Conservation (phyloP, 2,888 invertebrate genomes). For the Troilus luridus region DNA sequence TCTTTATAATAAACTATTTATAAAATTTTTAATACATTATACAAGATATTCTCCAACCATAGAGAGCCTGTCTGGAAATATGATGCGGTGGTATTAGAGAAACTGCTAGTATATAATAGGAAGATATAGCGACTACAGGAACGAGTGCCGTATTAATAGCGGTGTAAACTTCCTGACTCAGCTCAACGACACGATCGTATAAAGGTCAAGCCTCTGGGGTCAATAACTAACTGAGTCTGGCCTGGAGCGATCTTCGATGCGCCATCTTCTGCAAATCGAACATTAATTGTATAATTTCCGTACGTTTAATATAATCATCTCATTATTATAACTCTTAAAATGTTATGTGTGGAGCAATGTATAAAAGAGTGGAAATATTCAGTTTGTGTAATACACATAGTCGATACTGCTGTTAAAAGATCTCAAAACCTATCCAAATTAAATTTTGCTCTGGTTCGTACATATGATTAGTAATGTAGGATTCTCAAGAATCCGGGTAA, state of each 20-base stretch:
- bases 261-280: background rate
- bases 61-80: too few species aligned
- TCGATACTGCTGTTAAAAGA: too few species aligned
- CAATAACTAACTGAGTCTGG: slow-evolving; percentile 5
- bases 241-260: background rate
- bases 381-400: too few species aligned
- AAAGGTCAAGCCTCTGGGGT: background rate
- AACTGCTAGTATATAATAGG: background rate
- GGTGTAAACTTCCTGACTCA: background rate
- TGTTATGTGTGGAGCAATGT: too few species aligned
- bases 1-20: too few species aligned
- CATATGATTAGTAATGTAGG: background rate
- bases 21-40: too few species aligned
- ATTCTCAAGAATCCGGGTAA: background rate
- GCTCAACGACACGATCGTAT: background rate
- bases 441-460: background rate
- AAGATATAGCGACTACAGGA: background rate
- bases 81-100: too few species aligned
- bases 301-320: too few species aligned
- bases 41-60: too few species aligned
- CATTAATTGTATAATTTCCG: background rate
- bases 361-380: too few species aligned
- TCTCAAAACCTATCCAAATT: too few species aligned
- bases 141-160: background rate
- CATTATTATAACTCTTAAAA: too few species aligned